Conservation (phyloP, 1,140 invertebrate species). For the Battus philenor region DNA sequence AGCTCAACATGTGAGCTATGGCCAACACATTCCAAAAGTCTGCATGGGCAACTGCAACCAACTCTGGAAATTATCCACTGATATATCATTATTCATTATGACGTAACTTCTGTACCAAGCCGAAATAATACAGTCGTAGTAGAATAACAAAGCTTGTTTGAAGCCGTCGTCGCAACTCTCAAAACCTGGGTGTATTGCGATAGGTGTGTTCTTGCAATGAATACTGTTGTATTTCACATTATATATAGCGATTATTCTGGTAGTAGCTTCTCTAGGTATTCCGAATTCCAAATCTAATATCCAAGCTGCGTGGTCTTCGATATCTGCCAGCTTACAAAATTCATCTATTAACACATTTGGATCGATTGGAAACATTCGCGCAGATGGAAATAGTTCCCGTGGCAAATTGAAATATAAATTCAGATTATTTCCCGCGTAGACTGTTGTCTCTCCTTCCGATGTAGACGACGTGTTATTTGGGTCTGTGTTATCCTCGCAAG, state of each 20-base stretch:
- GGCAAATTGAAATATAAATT: conserved; percentile 42
- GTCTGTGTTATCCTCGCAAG: conserved; percentile 4
- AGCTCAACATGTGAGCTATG: conserved; percentile 21
- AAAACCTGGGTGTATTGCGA: conserved; percentile 47
- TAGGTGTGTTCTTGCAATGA: conserved; percentile 40
- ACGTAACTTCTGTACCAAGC: conserved; percentile 48
- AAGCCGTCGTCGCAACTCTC: conserved; percentile 40
- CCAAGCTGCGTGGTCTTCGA: conserved; percentile 36
- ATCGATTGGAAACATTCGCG: conserved; percentile 35
- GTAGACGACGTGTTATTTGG: neutral
- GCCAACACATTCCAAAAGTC: conserved; percentile 54
- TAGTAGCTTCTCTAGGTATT: conserved; percentile 31
- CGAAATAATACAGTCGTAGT: conserved; percentile 45
- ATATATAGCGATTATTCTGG: conserved; percentile 39
- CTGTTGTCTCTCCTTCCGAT: conserved; percentile 3
- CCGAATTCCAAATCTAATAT: conserved; percentile 57
- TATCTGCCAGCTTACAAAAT: conserved; percentile 41
- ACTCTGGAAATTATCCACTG: conserved; percentile 46
- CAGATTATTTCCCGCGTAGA: conserved; percentile 24
- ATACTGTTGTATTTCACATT: conserved; percentile 46
- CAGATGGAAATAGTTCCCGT: conserved; percentile 40
- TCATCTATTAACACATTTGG: conserved; percentile 56
- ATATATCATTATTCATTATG: conserved; percentile 35
- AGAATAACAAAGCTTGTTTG: conserved; percentile 34
- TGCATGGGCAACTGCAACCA: conserved; percentile 47